These are phyloP conservation scores for Lemur catta DNA, from an alignment of 2,797 vertebrate genomes.

Conservation along the genomic window DNA sequence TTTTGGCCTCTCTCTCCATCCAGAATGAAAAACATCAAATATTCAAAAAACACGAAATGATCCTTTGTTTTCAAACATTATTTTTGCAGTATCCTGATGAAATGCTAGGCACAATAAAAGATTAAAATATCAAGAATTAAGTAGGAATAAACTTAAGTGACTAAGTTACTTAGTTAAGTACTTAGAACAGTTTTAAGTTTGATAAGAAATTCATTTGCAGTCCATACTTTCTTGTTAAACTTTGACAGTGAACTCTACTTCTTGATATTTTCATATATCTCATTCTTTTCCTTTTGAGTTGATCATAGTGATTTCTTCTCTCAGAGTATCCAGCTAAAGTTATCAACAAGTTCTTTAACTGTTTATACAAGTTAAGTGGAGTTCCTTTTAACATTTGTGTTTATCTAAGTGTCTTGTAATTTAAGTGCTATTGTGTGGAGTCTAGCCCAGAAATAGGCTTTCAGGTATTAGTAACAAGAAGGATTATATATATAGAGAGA, in stretches of 20 bases:
- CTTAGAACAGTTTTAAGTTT: background rate
- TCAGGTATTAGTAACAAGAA: background rate
- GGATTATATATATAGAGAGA: background rate
- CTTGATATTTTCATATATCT: background rate
- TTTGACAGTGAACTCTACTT: background rate
- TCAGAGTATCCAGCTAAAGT: background rate
- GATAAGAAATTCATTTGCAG: background rate
- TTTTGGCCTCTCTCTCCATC: background rate
- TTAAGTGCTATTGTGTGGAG: background rate
- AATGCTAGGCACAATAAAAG: background rate
- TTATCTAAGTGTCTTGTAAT: background rate
- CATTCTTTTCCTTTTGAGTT: background rate
- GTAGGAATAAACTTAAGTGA: background rate
- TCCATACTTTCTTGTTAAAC: background rate
- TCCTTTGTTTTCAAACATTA: background rate
- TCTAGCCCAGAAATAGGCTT: background rate
- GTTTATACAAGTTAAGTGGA: background rate
- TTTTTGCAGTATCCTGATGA: background rate
- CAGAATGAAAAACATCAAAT: constrained; percentile 41
- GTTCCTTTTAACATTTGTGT: background rate
- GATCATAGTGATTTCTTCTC: background rate
- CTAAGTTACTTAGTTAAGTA: background rate
- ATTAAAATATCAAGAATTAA: background rate
- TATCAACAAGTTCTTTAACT: background rate
- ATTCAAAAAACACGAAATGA: background rate